Evolutionary conservation across 1,140 invertebrate genomes (phyloP).

Genomic region (Maniola jurtina): DNA sequence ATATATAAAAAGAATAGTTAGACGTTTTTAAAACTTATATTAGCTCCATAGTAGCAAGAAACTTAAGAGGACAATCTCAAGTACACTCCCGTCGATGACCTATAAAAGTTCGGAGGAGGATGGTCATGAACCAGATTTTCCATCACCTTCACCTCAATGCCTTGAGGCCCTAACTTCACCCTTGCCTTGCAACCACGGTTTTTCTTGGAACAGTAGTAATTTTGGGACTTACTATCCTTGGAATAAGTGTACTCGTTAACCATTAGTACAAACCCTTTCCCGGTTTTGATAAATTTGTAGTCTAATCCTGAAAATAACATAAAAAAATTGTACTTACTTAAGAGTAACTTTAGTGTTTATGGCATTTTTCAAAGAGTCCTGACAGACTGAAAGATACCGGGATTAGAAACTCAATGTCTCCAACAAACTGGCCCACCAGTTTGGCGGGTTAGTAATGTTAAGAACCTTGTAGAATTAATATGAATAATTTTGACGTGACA

Average conservation of each 20-base stretch:
- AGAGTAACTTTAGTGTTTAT: too few relatives aligned
- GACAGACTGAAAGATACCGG: too few relatives aligned
- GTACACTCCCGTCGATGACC: conserved; percentile 31
- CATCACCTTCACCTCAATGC: conserved; percentile 8
- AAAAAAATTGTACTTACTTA: not conserved
- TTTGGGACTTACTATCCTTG: conserved; percentile 24
- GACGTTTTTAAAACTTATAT: too few relatives aligned
- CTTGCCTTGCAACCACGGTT: conserved; percentile 31
- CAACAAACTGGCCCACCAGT: too few relatives aligned
- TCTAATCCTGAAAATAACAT: not conserved
- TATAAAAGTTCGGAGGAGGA: conserved; percentile 31
- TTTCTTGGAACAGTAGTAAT: conserved; percentile 42
- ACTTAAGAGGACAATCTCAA: conserved; percentile 28
- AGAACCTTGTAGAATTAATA: too few relatives aligned
- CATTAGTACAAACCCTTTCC: conserved; percentile 30
- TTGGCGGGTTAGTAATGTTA: too few relatives aligned
- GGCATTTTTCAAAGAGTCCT: too few relatives aligned
- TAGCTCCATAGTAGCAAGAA: not conserved
- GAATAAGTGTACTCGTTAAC: conserved; percentile 36
- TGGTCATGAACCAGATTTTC: conserved; percentile 21
- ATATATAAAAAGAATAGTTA: too few relatives aligned
- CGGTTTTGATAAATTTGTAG: conserved; percentile 31
- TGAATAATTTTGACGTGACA: too few relatives aligned
- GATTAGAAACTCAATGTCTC: too few relatives aligned
- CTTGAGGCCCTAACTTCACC: conserved; percentile 29